Conservation (phyloP, 2,797 vertebrate species). For the Pogoniulus pusillus region DNA sequence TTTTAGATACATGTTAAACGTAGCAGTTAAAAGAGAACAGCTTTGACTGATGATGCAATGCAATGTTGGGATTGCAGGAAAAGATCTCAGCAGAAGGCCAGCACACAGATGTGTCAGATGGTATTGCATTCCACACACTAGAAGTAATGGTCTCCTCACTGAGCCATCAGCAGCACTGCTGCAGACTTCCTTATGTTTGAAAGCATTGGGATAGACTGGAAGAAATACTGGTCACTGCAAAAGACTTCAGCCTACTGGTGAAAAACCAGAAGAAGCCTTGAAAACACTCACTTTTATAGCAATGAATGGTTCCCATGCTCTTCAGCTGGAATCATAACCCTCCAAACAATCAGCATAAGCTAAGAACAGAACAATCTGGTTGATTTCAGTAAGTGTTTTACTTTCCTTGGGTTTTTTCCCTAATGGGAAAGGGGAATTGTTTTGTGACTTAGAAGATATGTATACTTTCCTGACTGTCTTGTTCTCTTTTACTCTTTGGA, state of each 20-base stretch:
- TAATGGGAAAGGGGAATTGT: neutral
- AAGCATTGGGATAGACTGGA: constrained; percentile 2
- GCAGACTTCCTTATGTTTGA: constrained; percentile 19
- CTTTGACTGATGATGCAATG: constrained; percentile 47
- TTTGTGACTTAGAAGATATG: neutral
- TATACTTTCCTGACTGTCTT: neutral
- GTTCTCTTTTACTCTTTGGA: neutral
- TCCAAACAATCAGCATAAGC: neutral
- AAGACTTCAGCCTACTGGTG: neutral
- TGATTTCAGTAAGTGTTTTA: neutral
- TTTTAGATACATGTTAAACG: constrained; percentile 44
- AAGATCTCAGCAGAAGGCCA: constrained; percentile 38
- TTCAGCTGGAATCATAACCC: neutral
- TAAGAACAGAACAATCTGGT: neutral
- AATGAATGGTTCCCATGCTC: neutral
- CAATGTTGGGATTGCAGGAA: constrained; percentile 39
- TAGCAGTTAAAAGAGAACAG: constrained; percentile 48
- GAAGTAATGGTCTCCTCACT: constrained; percentile 31
- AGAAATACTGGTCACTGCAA: constrained; percentile 5
- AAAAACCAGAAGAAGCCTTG: neutral
- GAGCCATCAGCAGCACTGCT: neutral
- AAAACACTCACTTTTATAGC: constrained; percentile 15
- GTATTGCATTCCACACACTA: constrained; percentile 41
- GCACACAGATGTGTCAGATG: constrained; percentile 50
- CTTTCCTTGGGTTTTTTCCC: neutral